phyloP scores from a whole-genome alignment of 2,113 vertebrate genomes.

The Cichladusa arquata region DNA sequence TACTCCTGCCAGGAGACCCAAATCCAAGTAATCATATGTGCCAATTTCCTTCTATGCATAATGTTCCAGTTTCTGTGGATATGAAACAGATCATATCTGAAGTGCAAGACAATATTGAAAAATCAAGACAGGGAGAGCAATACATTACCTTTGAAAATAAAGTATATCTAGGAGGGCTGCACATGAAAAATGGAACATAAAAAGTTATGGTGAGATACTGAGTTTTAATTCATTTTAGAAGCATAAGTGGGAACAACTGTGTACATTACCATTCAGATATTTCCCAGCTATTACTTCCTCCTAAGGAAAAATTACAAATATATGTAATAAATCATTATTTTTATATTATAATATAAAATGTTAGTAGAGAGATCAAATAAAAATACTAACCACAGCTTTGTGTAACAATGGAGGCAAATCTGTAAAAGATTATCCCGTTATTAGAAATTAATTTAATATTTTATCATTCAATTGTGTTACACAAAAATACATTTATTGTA shows the following conservation, averaged over 20 bases:
- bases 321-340: neutral
- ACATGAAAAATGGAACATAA: conserved; percentile 56
- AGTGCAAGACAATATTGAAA: neutral
- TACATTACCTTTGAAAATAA: conserved; percentile 79
- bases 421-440: conserved; percentile 62
- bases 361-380: conserved; percentile 15
- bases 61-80: neutral
- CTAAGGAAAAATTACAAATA: conserved; percentile 62
- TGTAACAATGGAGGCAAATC: conserved; percentile 75
- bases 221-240: conserved; percentile 22
- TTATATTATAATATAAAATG: neutral
- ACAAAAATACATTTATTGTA: neutral
- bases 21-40: neutral
- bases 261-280: conserved; percentile 80
- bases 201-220: conserved; percentile 18
- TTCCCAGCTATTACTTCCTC: conserved; percentile 77
- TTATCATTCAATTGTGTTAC: neutral
- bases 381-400: conserved; percentile 78
- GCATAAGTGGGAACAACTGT: neutral
- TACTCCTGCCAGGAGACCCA: neutral
- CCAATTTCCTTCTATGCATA: neutral
- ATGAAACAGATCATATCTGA: conserved; percentile 10
- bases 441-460: neutral
- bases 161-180: conserved; percentile 78
- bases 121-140: neutral